These are phyloP conservation scores for Macrochelys suwanniensis DNA, from an alignment of 2,797 vertebrate species.

Conservation along the genomic window DNA sequence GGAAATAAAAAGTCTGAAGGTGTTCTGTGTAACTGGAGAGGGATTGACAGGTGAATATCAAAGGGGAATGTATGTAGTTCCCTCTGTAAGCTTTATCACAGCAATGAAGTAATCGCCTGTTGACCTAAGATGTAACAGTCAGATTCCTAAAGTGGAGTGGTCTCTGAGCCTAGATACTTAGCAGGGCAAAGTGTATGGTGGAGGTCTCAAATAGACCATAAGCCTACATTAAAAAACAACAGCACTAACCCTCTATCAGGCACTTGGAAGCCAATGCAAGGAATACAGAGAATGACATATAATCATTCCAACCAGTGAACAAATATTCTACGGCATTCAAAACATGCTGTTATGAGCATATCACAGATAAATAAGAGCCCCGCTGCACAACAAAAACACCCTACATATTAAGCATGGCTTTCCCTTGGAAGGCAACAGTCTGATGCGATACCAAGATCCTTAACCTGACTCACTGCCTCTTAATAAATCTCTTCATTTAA, in stretches of 20 bases:
- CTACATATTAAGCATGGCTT: not conserved
- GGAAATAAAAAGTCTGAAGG: not conserved
- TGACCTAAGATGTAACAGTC: not conserved
- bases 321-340: not conserved
- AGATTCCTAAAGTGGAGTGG: not conserved
- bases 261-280: not conserved
- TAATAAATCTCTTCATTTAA: not conserved
- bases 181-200: not conserved
- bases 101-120: not conserved
- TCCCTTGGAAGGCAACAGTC: not conserved
- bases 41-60: not conserved
- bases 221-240: not conserved
- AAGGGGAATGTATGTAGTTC: not conserved
- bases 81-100: not conserved
- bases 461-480: not conserved
- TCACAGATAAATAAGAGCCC: accelerated
- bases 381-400: not conserved
- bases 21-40: not conserved
- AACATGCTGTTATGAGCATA: not conserved
- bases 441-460: not conserved
- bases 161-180: not conserved
- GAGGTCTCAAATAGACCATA: not conserved
- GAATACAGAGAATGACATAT: not conserved
- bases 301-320: accelerated
- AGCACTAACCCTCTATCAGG: not conserved